These are phyloP conservation scores for zebrafish (Danio rerio) DNA, from an alignment of 2,113 vertebrate genomes.

Conservation along the genomic window DNA sequence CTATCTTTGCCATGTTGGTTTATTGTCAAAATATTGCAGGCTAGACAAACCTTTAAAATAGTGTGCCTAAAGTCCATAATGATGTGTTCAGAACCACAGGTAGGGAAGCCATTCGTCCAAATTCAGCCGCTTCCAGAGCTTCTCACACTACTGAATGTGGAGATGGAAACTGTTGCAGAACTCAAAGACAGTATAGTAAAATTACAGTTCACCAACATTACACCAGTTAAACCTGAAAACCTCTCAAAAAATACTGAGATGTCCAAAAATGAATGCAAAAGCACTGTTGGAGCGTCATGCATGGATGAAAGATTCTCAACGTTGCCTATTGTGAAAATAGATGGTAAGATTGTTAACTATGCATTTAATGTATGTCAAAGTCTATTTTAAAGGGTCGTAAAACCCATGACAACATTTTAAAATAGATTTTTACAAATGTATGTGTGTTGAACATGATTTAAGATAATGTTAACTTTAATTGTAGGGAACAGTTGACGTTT, in stretches of 20 bases:
- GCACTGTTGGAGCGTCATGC: conserved; percentile 3
- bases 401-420: too few species aligned
- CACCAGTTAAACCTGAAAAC: background rate
- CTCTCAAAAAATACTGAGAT: conserved; percentile 56
- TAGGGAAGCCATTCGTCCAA: conserved; percentile 21
- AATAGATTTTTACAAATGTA: too few species aligned
- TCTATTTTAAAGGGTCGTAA: background rate
- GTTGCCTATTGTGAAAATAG: conserved; percentile 51
- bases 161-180: conserved; percentile 7
- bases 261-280: conserved; percentile 12
- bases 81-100: conserved; percentile 67
- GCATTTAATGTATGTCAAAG: background rate
- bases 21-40: background rate
- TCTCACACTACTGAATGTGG: conserved; percentile 17
- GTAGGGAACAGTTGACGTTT: too few species aligned
- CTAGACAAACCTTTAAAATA: background rate
- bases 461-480: too few species aligned
- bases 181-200: conserved; percentile 3
- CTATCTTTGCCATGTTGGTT: background rate
- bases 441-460: too few species aligned
- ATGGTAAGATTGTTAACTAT: conserved; percentile 62
- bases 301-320: conserved; percentile 64
- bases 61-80: background rate
- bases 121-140: conserved; percentile 65
- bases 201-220: background rate